Conservation (phyloP, 2,113 vertebrate species). For the Apaloderma vittatum region DNA sequence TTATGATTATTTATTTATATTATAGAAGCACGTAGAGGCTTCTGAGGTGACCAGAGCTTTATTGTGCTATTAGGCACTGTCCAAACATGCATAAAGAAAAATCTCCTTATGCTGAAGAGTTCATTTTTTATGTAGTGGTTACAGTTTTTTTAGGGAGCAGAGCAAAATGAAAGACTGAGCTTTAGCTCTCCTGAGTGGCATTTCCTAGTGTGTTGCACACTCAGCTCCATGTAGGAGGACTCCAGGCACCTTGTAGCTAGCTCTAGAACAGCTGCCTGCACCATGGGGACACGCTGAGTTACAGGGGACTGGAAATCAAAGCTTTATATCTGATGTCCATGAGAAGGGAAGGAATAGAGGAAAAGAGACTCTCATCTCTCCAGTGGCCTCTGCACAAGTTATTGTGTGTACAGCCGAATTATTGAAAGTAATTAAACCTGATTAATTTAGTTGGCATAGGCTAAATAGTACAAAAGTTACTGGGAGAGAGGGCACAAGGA, state of each 20-base stretch:
- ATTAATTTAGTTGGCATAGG: neutral
- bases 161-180: neutral
- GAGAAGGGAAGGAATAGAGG: neutral
- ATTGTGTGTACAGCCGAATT: neutral
- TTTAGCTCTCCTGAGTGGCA: neutral
- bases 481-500: neutral
- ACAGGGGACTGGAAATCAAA: neutral
- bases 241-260: neutral
- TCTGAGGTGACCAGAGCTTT: slow-evolving; percentile 26
- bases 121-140: neutral
- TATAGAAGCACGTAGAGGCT: neutral
- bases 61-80: neutral
- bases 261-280: too few species aligned
- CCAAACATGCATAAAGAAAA: slow-evolving; percentile 15
- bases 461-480: neutral
- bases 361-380: neutral
- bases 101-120: neutral
- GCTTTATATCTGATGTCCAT: neutral
- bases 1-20: slow-evolving; percentile 53
- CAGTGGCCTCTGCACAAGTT: neutral
- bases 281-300: accelerated
- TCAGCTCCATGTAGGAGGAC: neutral
- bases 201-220: accelerated
- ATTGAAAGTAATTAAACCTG: neutral
- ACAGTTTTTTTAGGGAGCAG: neutral